These are phyloP conservation scores for Tautogolabrus adspersus DNA, from an alignment of 2,113 vertebrate species.

Conservation along the genomic window DNA sequence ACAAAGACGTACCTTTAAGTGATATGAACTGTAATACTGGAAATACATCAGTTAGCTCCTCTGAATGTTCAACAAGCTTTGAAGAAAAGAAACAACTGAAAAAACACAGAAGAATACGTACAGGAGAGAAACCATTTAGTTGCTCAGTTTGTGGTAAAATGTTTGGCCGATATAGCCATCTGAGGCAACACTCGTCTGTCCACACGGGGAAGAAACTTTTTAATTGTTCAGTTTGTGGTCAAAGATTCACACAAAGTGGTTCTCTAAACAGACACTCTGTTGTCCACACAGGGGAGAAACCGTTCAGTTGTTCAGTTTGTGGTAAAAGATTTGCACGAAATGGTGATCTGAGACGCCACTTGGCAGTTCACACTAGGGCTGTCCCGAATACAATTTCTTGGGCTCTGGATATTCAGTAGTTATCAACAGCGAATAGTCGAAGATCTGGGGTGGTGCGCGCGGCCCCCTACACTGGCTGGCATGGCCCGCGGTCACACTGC, in stretches of 20 bases:
- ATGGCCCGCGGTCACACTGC: too few relatives aligned
- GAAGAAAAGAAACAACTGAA: background rate
- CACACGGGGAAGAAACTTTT: background rate
- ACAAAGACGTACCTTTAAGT: rapidly evolving
- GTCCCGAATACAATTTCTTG: too few relatives aligned
- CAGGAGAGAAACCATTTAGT: background rate
- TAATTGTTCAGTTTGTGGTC: background rate
- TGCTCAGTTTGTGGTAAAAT: background rate
- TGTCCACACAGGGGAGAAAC: background rate
- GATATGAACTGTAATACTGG: too few relatives aligned
- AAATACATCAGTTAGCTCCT: background rate
- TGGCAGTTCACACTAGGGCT: too few relatives aligned
- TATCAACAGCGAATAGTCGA: too few relatives aligned
- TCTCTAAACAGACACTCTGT: background rate
- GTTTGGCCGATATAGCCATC: background rate
- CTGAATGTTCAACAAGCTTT: background rate
- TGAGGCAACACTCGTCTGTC: background rate
- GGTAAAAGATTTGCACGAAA: background rate
- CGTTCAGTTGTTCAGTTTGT: background rate
- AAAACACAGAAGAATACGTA: background rate
- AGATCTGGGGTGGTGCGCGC: too few relatives aligned
- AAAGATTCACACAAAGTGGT: background rate
- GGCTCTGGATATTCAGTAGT: too few relatives aligned
- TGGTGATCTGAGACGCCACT: too few relatives aligned
- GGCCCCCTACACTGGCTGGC: too few relatives aligned